A percentile compares a stretch with the other conserved stretches of the same genome.
phyloP scores from a whole-genome alignment of 2,797 vertebrate species.

The Trachurus trachurus region DNA sequence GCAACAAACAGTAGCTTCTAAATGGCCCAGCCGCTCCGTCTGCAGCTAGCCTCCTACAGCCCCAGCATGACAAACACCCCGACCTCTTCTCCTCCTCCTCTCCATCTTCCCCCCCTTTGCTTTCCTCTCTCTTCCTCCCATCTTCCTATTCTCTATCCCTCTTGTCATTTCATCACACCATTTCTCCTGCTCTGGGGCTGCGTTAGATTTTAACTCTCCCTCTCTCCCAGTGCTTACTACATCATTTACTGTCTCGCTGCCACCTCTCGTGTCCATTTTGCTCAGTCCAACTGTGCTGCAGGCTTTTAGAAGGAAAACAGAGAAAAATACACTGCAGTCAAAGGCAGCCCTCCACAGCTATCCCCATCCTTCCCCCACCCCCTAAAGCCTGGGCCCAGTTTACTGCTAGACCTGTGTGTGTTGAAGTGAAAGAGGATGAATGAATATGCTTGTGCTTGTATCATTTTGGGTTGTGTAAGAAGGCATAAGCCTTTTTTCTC shows the following conservation, averaged over 20 bases:
- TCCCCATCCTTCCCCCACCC: neutral
- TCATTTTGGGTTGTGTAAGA: conserved; percentile 36
- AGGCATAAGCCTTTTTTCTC: conserved; percentile 9
- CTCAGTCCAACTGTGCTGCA: conserved; percentile 62
- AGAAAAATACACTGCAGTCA: conserved; percentile 60
- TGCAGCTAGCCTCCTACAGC: conserved; percentile 82
- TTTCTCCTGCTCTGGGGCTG: conserved; percentile 56
- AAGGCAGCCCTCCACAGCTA: conserved; percentile 24
- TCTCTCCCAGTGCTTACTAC: conserved; percentile 37
- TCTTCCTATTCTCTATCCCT: conserved; percentile 40
- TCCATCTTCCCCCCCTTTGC: conserved; percentile 19
- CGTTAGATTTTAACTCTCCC: conserved; percentile 52
- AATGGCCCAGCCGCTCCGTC: conserved; percentile 73
- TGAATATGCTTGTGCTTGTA: conserved; percentile 21
- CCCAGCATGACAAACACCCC: conserved; percentile 85
- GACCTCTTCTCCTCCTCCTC: conserved; percentile 17
- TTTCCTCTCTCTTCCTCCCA: conserved; percentile 21
- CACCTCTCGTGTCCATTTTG: conserved; percentile 63
- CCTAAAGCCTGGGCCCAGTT: conserved; percentile 40
- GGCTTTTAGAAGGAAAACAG: conserved; percentile 56
- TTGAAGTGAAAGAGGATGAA: conserved; percentile 26
- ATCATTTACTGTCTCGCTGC: conserved; percentile 59
- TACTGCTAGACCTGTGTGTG: conserved; percentile 23
- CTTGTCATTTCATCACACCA: conserved; percentile 62
- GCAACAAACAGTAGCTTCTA: conserved; percentile 78